A percentile compares a stretch with the other conserved stretches of the same genome.
These are phyloP conservation scores for Elachura formosa DNA, from an alignment of 2,113 vertebrate species.

Conservation along the genomic window DNA sequence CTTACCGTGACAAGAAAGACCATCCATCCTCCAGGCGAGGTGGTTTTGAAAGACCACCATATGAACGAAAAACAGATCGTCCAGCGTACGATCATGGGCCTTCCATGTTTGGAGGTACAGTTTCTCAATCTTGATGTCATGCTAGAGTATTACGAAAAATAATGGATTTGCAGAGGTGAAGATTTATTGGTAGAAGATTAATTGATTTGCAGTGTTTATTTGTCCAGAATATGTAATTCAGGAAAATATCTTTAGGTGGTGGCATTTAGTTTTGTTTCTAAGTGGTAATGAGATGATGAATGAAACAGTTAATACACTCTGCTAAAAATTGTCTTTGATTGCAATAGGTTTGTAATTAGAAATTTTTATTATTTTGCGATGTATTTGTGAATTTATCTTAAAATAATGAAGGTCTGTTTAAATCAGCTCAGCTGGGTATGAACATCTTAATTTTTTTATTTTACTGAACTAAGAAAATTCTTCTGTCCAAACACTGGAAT, in stretches of 20 bases:
- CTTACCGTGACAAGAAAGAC: constrained; percentile 87
- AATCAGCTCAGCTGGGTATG: not conserved
- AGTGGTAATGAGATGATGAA: not conserved
- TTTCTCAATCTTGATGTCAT: not conserved
- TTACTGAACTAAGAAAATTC: constrained; percentile 51
- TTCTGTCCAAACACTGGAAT: constrained; percentile 62
- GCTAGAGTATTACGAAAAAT: not conserved
- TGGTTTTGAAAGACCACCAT: constrained; percentile 84
- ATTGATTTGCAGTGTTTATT: not conserved
- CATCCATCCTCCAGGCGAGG: constrained; percentile 79
- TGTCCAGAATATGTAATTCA: not conserved
- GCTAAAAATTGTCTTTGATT: not conserved
- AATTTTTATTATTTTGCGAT: not conserved
- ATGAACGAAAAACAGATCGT: constrained; percentile 85
- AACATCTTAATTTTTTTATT: constrained; percentile 46
- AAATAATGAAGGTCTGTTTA: constrained; percentile 1
- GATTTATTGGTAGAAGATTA: not conserved
- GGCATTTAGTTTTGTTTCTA: not conserved
- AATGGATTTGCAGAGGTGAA: not conserved
- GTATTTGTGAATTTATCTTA: not conserved
- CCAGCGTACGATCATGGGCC: constrained; percentile 79
- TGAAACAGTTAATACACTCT: not conserved
- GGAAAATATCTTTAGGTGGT: not conserved
- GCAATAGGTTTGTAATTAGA: not conserved
- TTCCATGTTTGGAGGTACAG: constrained; percentile 81